A percentile compares a stretch with the other conserved stretches of the same genome.
These are phyloP conservation scores for Panthera uncia DNA, from an alignment of 2,113 vertebrate species.

Conservation along the genomic window DNA sequence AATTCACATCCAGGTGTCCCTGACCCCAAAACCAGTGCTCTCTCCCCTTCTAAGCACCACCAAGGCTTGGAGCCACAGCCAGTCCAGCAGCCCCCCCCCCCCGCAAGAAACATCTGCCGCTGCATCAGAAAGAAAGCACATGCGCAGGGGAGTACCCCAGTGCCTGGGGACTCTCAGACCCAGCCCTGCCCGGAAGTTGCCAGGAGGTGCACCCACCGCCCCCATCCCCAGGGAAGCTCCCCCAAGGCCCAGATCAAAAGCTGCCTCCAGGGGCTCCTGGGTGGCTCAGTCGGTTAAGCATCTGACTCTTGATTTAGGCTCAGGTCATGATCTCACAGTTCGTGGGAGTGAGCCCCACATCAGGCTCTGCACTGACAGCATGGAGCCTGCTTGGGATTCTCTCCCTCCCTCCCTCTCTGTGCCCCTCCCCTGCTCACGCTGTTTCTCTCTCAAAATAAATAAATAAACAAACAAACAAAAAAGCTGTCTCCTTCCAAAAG, in stretches of 20 bases:
- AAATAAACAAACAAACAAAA: too few relatives aligned
- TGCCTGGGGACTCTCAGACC: not conserved
- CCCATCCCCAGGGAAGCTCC: not conserved
- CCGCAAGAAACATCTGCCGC: accelerated
- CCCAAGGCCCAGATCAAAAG: not conserved
- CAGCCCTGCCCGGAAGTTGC: not conserved
- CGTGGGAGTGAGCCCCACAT: too few relatives aligned
- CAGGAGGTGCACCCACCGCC: not conserved
- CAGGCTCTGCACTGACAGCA: too few relatives aligned
- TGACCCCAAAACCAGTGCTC: not conserved
- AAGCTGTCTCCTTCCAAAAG: not conserved
- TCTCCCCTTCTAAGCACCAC: not conserved
- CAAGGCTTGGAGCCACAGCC: not conserved
- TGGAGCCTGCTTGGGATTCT: too few relatives aligned
- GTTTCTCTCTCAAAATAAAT: too few relatives aligned
- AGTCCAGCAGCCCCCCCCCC: not conserved
- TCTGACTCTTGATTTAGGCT: too few relatives aligned
- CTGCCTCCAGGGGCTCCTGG: too few relatives aligned
- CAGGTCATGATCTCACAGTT: too few relatives aligned
- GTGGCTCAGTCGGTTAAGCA: too few relatives aligned
- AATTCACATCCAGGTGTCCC: not conserved
- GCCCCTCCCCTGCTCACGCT: too few relatives aligned
- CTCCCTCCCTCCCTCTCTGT: too few relatives aligned
- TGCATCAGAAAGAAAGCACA: not conserved
- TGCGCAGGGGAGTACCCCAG: not conserved